Evolutionary conservation across 2,113 vertebrate species (phyloP), one percentile per base, ranked within the genome.

Genomic region (Bufo bufo): DNA sequence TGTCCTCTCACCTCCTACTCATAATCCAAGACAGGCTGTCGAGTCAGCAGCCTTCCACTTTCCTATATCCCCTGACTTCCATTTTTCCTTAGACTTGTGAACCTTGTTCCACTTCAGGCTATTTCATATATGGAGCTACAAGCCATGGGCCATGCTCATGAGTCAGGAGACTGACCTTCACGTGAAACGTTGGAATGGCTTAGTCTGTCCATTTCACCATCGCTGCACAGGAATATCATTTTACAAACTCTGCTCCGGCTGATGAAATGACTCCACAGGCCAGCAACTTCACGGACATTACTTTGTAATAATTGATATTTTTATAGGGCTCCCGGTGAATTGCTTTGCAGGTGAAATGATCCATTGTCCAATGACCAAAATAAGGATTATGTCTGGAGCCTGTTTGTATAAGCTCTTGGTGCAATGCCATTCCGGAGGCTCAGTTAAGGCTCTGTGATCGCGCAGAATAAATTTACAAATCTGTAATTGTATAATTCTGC

Each of bases 281-380:
- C 74, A 86, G 33, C 58, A 33, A 43, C 59, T 79, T 66, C 85
- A 66, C 85, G 43, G 43, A 77, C 74, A 63, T 61, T 58, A 78
- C 58, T 86, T 78, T 63, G 74, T 63, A 20, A 77, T 86, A 77
- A 86, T 86, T 86, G 58, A 86, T 86, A 86, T 86, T 78, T 85
- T 86, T 78, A 78, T 86, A 65, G 74, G 50, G 72, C 65, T 65
- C 58, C n/a, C 66, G 59, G 85, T 33, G 84, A 85, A 77, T 75
- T 33, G 66, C 56, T 19, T 77, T 85, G 72, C 78, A 77, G 72
- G 56, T 85, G 43, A 77, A 86, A 86, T 86, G 85, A 86, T 75
- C 72, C 72, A 72, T 58, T 45, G 52, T 85, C 7, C 16, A 78
- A 86, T 49, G 74, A 86, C 58, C 58, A 78, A 86, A 86, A 86